Evolutionary conservation across 2,888 invertebrate species (phyloP).

Genomic region (Eurytoma adleriae): DNA sequence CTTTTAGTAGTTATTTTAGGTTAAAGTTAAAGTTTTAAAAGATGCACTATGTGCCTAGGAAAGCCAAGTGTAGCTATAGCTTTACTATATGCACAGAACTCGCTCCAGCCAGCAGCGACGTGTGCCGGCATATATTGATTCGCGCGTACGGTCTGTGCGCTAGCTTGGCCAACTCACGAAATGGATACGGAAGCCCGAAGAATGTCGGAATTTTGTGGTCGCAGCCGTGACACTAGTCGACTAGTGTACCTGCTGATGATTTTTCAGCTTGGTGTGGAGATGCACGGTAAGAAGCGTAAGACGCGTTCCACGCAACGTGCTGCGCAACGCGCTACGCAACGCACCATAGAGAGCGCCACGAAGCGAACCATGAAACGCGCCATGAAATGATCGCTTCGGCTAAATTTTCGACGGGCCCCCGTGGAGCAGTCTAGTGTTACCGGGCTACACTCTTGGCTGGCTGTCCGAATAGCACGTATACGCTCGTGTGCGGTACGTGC

Average conservation of each 20-base stretch:
- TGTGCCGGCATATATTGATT: conserved; percentile 69
- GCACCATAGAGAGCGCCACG: not conserved
- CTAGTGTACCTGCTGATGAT: not conserved
- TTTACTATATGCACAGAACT: no score
- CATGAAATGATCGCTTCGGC: no score
- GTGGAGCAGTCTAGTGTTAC: conserved; percentile 69
- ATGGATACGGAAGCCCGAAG: conserved; percentile 74
- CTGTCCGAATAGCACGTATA: not conserved
- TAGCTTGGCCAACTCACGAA: conserved; percentile 66
- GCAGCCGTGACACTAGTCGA: not conserved
- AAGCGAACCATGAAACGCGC: no score
- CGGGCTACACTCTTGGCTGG: conserved; percentile 60
- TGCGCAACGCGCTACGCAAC: no score
- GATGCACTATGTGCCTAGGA: no score
- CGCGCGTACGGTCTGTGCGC: conserved; percentile 48
- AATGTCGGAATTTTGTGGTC: conserved; percentile 73
- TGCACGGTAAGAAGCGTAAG: not conserved
- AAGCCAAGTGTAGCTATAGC: no score
- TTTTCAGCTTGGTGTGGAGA: not conserved
- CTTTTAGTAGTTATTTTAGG: no score
- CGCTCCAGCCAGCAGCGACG: conserved; percentile 44
- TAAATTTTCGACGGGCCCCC: not conserved
- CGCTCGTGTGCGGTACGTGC: conserved; percentile 59
- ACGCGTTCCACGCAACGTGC: no score
- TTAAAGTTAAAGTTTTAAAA: no score